Percentiles rank a stretch among this genome's conserved stretches.
Conservation (phyloP, 2,797 vertebrate genomes). For the Dromococcyx pavoninus region DNA sequence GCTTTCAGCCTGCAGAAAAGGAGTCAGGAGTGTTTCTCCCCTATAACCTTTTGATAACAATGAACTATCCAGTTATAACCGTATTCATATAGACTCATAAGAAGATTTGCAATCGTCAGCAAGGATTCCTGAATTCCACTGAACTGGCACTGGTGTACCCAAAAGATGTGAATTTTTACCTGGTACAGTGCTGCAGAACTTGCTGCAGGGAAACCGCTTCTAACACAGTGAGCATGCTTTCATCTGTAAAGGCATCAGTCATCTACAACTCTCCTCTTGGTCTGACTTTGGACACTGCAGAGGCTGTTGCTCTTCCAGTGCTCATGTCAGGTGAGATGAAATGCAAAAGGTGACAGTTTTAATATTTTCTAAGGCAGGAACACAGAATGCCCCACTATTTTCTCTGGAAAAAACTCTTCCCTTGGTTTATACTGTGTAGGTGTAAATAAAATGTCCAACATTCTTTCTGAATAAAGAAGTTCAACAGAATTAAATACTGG, state of each 20-base stretch:
- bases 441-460: background rate
- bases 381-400: background rate
- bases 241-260: background rate
- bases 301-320: background rate
- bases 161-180: background rate
- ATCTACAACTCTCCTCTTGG: background rate
- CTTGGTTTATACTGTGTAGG: background rate
- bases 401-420: background rate
- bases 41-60: background rate
- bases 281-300: background rate
- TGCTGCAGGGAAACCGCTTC: background rate
- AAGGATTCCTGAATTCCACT: background rate
- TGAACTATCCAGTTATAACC: background rate
- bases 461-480: background rate
- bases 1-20: background rate
- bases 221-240: background rate
- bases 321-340: background rate
- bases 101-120: background rate
- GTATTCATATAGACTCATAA: background rate
- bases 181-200: background rate
- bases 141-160: background rate
- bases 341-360: background rate
- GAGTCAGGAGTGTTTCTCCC: background rate
- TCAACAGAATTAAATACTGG: background rate
- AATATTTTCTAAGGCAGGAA: background rate